Evolutionary conservation across 2,113 vertebrate species (phyloP), one percentile per base, ranked within the genome.

Genomic region (Mus musculus): DNA sequence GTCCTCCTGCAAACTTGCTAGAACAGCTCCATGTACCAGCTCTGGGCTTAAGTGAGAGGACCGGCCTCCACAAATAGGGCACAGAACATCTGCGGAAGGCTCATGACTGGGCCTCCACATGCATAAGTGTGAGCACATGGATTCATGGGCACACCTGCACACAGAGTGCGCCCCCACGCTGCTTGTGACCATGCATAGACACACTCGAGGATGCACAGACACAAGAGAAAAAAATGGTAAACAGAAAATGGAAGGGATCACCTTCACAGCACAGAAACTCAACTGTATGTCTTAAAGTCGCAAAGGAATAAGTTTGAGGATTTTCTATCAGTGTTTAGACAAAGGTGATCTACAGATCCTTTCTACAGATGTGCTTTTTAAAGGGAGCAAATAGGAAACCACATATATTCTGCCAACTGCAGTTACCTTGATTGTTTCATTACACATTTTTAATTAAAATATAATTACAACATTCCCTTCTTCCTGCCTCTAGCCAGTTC

Each of bases 181-280:
- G 69, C 10, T 20, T 22, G 42, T n/a, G 11, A n/a, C 4, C 85
- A 71, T 13, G 11, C 19, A 36, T 26, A 11, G 19, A 65, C 39
- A 19, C 26, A 85, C n/a, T 61, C 26, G 65, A 30, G 28, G 1
- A 67, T 0, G 17, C 8, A 67, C 0, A 30, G 4, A 49, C 24
- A 42, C 7, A 33, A 30, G 82, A 46, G 26, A 65, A 85, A 49
- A 56, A 95, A 96, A 24, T 91, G 69, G 93, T 98, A 97, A 97
- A 97, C 20, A 56, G 80, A 96, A 95, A 95, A 95, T 42, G 76
- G 97, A 97, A 98, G 33, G 75, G 88, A 97, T 97, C 97, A 97
- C 12, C 22, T 19, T 4, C 39, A 73, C 89, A 97, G 88, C 42
- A 82, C n/a, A 96, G 65, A 98, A 97, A 88, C 67, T 89, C 91